Base-by-base conservation (phyloP, 2,113 vertebrate genomes). In the Chitala chitala region DNA sequence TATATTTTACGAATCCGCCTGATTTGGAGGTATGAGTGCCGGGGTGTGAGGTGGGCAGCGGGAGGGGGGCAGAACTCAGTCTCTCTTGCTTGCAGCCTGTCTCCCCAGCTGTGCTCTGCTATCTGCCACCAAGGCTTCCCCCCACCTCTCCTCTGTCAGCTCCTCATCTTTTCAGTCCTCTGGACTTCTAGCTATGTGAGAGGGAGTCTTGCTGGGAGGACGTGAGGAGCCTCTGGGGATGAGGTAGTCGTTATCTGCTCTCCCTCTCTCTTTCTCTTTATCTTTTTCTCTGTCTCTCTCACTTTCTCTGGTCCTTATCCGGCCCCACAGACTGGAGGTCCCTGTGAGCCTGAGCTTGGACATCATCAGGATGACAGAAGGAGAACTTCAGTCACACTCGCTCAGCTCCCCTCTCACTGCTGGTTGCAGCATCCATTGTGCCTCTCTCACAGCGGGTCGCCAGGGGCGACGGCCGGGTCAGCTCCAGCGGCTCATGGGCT, bases 11-110 rank as follows among this genome's bases (percentile, higher is more conserved):
- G 9, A 48, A 24, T 55, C 29, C 73, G 68, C 44, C 61, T 68
- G 29, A 42, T 10, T 40, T 68, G 10, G 50, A 64, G 51, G 90
- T 48, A 58, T 48, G 6, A 36, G 20, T 69, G 90, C 86, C 87
- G 86, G 87, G 82, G 83, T 88, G 90, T n/a, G 88, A 77, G 79
- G 79, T 79, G 86, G 84, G 83, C 86, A 89, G 88, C 78, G 81
- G 79, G 79, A 82, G 80, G 40, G 70, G 83, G 76, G 66, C 79
- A 73, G 78, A 61, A 33, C 0, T 33, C 12, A 17, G 50, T 69
- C 3, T 24, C 24, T 1, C 15, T 33, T 46, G 68, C 73, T 36
- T 33, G 17, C 51, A 51, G 10, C 51, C 15, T 48, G 29, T 26
- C 26, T 82, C 77, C 59, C 59, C 33, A 63, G n/a, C 59, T 63